phyloP scores from a whole-genome alignment of 1,140 invertebrate species.

The Penaeus japonicus region DNA sequence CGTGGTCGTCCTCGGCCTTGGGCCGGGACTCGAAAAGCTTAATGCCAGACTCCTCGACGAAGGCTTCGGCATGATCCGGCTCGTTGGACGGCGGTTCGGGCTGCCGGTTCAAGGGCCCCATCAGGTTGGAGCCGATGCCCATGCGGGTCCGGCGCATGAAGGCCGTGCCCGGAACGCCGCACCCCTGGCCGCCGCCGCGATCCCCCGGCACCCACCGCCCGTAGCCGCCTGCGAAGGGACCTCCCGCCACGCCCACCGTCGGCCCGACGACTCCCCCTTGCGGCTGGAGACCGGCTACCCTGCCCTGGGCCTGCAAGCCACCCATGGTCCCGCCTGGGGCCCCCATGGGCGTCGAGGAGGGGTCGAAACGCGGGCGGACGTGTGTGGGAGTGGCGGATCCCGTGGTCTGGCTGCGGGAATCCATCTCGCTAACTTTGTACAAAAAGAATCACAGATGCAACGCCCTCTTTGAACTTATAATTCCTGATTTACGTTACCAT shows the following conservation, averaged over 20 bases:
- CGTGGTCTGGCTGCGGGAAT: too few relatives aligned
- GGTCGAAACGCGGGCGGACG: too few relatives aligned
- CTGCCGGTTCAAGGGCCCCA: constrained; percentile 10
- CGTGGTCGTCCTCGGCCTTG: not conserved
- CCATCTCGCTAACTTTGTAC: not conserved
- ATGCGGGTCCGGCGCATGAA: constrained; percentile 18
- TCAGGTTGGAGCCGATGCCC: not conserved
- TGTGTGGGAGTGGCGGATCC: too few relatives aligned
- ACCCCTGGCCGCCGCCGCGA: not conserved
- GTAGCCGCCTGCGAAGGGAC: not conserved
- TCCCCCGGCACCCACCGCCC: not conserved
- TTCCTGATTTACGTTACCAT: constrained; percentile 43
- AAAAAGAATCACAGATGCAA: not conserved
- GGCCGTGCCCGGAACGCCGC: not conserved
- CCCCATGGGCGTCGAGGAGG: not conserved
- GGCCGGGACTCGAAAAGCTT: constrained; percentile 30
- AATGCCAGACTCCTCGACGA: constrained; percentile 47
- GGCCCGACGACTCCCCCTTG: not conserved
- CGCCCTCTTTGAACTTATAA: constrained; percentile 10
- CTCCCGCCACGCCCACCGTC: not conserved
- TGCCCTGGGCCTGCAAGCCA: too few relatives aligned
- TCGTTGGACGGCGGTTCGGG: constrained; percentile 6
- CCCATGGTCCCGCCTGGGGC: not conserved
- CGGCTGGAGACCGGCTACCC: not conserved
- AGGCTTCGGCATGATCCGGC: constrained; percentile 43